phyloP scores from a whole-genome alignment of 2,888 invertebrate genomes.

The Aelia acuminata region DNA sequence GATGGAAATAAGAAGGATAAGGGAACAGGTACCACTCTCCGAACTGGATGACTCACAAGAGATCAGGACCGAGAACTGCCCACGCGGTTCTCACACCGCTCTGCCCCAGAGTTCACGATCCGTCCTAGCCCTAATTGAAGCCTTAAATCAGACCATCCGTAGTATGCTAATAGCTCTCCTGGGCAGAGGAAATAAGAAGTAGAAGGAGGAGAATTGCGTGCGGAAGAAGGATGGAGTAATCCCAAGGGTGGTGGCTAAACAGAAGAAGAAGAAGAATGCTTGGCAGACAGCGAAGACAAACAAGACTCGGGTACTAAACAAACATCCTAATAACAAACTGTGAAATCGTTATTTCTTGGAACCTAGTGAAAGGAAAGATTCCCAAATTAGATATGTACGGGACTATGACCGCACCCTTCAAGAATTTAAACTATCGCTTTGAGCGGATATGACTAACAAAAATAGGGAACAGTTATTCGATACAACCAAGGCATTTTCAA shows the following conservation, averaged over 20 bases:
- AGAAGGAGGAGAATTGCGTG: background rate
- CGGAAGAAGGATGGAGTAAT: background rate
- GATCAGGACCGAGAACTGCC: background rate
- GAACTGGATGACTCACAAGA: constrained; percentile 4
- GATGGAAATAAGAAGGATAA: constrained; percentile 22
- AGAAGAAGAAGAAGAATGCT: background rate
- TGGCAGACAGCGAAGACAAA: background rate
- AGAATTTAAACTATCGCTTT: background rate
- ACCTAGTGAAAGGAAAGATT: constrained; percentile 16
- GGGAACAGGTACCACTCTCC: background rate
- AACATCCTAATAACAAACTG: background rate
- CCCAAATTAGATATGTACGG: background rate
- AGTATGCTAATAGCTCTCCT: background rate
- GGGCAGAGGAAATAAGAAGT: background rate
- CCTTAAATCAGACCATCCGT: background rate
- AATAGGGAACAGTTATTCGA: background rate
- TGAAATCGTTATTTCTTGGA: constrained; percentile 9
- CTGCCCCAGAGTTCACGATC: background rate
- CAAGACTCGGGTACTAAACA: background rate
- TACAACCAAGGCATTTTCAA: background rate
- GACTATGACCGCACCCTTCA: background rate
- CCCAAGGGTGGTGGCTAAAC: background rate
- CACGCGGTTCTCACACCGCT: constrained; percentile 3
- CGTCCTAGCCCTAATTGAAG: constrained; percentile 1
- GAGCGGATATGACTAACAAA: background rate